Evolutionary conservation across 1,140 invertebrate genomes (phyloP), one percentile per base, ranked within the genome.

Genomic region (Lordiphosa clarofinis): DNA sequence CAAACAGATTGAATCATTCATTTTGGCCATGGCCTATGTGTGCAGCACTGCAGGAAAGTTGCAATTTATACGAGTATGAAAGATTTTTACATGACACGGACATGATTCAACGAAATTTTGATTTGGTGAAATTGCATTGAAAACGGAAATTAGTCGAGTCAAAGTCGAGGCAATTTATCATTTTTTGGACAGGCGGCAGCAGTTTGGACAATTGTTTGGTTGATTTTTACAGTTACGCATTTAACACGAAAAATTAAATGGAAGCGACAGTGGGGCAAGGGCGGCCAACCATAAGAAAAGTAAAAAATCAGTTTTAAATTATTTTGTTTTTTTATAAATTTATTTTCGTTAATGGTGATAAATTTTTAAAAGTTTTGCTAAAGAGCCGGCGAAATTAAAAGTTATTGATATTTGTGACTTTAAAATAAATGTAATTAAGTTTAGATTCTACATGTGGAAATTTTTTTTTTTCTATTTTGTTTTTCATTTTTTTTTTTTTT

Each of bases 1-100:
- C 84, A 87, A 75, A 56, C 61, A 61, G 76, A 87, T 87, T 87
- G 84, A 87, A 87, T 87, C 84, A 87, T 62, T 31, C 28, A 31
- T 31, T 31, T 58, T 58, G 70, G 57, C 54, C 60, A 47, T 65
- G 57, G 60, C 71, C 75, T 60, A 63, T 61, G 38, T 52, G 21
- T 64, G 44, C 15, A 8, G 11, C 47, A 48, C 11, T 47, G 12
- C 35, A 21, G 53, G 38, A 66, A 33, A 36, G 50, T 56, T 76
- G 76, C 72, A 82, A 61, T 64, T 82, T 78, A 67, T 74, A 57
- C 56, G 56, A 59, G 13, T 24, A 31, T 42, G 7, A 21, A 44
- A 24, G 33, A 69, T 62, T 53, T 71, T 68, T 61, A 64, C 75
- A 62, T 67, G 78, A 82, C 78, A 82, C 7, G 28, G 28, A 31